A percentile compares a stretch with the other conserved stretches of the same genome.
Conservation (phyloP, 2,888 invertebrate genomes). For the Clanis bilineata region DNA sequence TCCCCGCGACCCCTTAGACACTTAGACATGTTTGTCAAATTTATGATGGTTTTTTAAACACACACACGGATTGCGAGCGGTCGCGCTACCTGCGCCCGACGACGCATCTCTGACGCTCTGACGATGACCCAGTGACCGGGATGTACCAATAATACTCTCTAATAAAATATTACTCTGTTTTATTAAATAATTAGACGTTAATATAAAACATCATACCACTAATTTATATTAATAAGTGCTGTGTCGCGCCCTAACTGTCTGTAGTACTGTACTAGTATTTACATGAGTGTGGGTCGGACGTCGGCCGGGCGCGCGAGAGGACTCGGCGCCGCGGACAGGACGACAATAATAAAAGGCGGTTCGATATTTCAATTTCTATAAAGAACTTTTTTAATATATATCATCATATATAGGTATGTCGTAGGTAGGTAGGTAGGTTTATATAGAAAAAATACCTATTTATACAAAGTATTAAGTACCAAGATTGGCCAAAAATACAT, state of each 20-base stretch:
- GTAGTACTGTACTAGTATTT: too few species aligned
- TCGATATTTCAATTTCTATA: conserved; percentile 76
- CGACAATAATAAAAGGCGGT: conserved; percentile 66
- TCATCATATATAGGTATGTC: conserved; percentile 76
- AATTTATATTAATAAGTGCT: conserved; percentile 64
- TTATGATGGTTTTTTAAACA: conserved; percentile 3
- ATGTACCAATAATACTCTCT: conserved; percentile 64
- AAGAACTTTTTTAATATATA: conserved; percentile 79
- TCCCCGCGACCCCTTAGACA: conserved; percentile 5
- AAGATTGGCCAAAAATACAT: conserved; percentile 80
- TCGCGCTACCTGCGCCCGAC: neutral
- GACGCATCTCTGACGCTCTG: neutral
- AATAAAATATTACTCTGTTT: conserved; percentile 76
- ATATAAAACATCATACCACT: conserved; percentile 75
- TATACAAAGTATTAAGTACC: conserved; percentile 80
- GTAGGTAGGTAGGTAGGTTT: conserved; percentile 80
- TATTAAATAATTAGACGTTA: conserved; percentile 75
- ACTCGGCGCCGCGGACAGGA: conserved; percentile 27
- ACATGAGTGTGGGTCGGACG: conserved; percentile 21
- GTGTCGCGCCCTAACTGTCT: conserved; percentile 41
- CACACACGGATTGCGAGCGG: conserved; percentile 9
- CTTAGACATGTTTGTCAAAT: conserved; percentile 10
- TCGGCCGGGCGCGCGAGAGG: neutral
- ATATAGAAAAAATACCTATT: conserved; percentile 81
- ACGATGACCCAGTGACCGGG: conserved; percentile 58